Conservation (phyloP, 35 echinoderm and acorn worm species). For the Diadema setosum region DNA sequence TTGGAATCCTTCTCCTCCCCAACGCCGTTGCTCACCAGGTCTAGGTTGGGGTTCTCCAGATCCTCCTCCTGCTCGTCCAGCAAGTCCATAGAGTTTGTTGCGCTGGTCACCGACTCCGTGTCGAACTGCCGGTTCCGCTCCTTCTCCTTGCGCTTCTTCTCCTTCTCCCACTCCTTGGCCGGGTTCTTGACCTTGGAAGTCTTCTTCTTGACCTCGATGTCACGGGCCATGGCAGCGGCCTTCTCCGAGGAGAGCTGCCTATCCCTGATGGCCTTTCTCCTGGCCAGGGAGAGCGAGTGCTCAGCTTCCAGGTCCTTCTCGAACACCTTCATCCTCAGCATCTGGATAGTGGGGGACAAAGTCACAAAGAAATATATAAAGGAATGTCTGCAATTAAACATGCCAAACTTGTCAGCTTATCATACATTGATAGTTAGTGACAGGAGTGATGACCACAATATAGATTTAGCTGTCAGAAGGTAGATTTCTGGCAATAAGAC, state of each 20-base stretch:
- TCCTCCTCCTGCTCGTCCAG: conserved; percentile 10
- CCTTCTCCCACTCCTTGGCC: conserved; percentile 36
- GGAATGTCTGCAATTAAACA: too few relatives aligned
- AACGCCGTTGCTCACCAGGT: neutral
- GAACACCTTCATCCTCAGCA: conserved; percentile 84
- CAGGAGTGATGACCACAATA: too few relatives aligned
- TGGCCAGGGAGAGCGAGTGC: conserved; percentile 73
- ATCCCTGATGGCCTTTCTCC: conserved; percentile 61
- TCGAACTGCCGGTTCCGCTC: neutral
- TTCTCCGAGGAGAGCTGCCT: conserved; percentile 63
- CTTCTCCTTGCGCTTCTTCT: conserved; percentile 42
- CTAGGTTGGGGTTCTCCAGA: neutral
- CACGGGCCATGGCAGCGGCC: conserved; percentile 58
- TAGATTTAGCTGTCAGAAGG: too few relatives aligned
- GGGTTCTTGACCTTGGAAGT: conserved; percentile 11
- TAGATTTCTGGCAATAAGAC: too few relatives aligned
- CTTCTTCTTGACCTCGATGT: conserved; percentile 50
- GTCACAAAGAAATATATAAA: neutral
- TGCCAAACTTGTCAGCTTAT: too few relatives aligned
- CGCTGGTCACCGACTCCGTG: neutral
- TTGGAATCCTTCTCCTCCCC: neutral
- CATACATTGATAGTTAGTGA: too few relatives aligned
- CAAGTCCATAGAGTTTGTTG: neutral
- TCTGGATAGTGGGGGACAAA: conserved; percentile 22
- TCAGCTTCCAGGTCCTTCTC: conserved; percentile 89